Conservation (phyloP, 2,113 vertebrate genomes). For the Clupea harengus region DNA sequence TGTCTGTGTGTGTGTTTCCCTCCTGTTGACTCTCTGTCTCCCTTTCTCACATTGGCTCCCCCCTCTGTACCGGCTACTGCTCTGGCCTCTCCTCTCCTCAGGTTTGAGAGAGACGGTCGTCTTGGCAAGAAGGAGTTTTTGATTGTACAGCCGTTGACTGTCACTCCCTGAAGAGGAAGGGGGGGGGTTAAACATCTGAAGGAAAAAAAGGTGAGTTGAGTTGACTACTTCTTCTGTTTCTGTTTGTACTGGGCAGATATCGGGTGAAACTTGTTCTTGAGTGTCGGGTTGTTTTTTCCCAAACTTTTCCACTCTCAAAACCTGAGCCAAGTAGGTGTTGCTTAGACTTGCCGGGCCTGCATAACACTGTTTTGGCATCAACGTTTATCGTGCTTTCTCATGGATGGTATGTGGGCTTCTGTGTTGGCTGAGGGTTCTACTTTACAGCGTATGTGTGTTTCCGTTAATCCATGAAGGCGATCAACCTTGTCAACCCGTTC, state of each 20-base stretch:
- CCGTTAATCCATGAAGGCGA: neutral
- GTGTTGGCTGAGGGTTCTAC: neutral
- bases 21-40: constrained; percentile 33
- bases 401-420: neutral
- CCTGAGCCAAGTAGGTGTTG: neutral
- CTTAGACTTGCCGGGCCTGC: neutral
- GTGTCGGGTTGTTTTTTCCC: neutral
- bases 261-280: neutral
- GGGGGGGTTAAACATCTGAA: neutral
- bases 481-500: neutral
- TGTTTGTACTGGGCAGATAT: neutral
- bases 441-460: no score
- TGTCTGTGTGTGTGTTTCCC: constrained; percentile 44
- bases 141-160: neutral
- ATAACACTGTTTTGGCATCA: neutral
- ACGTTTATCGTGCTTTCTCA: neutral
- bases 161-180: neutral
- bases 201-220: constrained; percentile 40
- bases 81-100: constrained; percentile 31
- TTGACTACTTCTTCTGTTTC: neutral
- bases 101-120: constrained; percentile 18
- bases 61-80: constrained; percentile 31
- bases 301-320: constrained; percentile 6
- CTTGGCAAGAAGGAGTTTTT: neutral
- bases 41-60: constrained; percentile 7